A percentile compares a stretch with the other conserved stretches of the same genome.
Evolutionary conservation across 2,888 invertebrate genomes (phyloP).

Genomic region (Arge pagana): DNA sequence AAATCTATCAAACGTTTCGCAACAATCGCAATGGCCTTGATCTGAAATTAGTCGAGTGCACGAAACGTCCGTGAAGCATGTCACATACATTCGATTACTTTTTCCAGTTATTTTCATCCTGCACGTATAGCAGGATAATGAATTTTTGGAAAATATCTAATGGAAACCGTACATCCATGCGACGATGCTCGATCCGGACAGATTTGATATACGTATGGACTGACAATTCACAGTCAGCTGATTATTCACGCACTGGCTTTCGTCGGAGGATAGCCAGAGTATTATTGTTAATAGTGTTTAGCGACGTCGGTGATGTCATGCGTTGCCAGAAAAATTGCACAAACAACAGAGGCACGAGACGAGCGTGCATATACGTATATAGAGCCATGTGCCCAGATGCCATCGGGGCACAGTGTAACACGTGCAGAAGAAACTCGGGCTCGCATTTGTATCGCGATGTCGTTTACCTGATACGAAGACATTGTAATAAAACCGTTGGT

Average conservation of each 20-base stretch:
- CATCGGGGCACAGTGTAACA: neutral
- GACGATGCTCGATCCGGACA: too few relatives aligned
- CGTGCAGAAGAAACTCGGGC: too few relatives aligned
- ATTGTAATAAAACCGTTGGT: neutral
- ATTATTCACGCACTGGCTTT: neutral
- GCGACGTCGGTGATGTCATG: constrained; percentile 4
- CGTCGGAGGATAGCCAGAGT: neutral
- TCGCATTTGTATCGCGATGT: too few relatives aligned
- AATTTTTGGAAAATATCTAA: too few relatives aligned
- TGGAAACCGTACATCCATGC: neutral
- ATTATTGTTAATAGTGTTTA: neutral
- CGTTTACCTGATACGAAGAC: constrained; percentile 1
- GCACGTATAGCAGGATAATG: too few relatives aligned
- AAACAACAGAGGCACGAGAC: neutral
- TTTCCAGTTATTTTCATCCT: too few relatives aligned
- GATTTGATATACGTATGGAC: too few relatives aligned
- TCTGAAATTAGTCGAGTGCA: too few relatives aligned
- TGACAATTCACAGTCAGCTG: constrained; percentile 2
- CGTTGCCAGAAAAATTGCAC: constrained; percentile 5
- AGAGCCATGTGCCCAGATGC: neutral
- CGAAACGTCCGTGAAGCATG: too few relatives aligned
- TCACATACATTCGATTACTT: too few relatives aligned
- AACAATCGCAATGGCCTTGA: too few relatives aligned
- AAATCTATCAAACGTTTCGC: too few relatives aligned
- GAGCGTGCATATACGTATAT: neutral